Evolutionary conservation across 2,888 invertebrate species (phyloP).

Genomic region (Cynaeus angustus): DNA sequence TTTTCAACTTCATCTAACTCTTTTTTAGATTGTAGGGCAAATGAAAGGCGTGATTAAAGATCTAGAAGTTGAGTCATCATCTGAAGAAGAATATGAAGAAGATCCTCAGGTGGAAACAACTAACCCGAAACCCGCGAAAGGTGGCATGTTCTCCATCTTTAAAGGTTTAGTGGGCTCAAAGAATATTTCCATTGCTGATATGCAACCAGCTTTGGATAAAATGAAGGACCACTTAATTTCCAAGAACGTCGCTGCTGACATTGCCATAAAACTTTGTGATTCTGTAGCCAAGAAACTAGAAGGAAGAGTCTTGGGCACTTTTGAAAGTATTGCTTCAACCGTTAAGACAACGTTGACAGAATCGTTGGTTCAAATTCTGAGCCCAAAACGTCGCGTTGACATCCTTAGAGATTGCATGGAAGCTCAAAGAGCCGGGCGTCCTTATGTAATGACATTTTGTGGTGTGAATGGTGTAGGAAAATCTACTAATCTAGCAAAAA

Average conservation of each 20-base stretch:
- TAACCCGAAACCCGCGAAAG: conserved; percentile 59
- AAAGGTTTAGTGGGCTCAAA: conserved; percentile 91
- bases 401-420: conserved; percentile 97
- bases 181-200: conserved; percentile 85
- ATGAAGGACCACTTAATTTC: conserved; percentile 95
- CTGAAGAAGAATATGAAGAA: conserved; percentile 79
- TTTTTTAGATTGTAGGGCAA: conserved; percentile 82
- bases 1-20: too few relatives aligned
- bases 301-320: conserved; percentile 95
- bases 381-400: conserved; percentile 95
- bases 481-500: conserved; percentile 98
- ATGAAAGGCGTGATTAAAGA: conserved; percentile 90
- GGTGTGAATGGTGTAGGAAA: conserved; percentile 99
- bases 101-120: conserved; percentile 63
- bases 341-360: conserved; percentile 92
- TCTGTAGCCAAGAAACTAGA: conserved; percentile 92
- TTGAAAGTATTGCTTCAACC: conserved; percentile 91
- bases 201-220: conserved; percentile 92
- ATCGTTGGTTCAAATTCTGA: conserved; percentile 93
- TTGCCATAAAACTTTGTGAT: conserved; percentile 94
- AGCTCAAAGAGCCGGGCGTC: conserved; percentile 84
- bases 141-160: conserved; percentile 90
- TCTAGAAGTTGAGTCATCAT: conserved; percentile 85
- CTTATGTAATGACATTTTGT: conserved; percentile 97
- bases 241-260: conserved; percentile 98